Base-by-base conservation (phyloP, 2,113 vertebrate species). In the Seriola rivoliana region DNA sequence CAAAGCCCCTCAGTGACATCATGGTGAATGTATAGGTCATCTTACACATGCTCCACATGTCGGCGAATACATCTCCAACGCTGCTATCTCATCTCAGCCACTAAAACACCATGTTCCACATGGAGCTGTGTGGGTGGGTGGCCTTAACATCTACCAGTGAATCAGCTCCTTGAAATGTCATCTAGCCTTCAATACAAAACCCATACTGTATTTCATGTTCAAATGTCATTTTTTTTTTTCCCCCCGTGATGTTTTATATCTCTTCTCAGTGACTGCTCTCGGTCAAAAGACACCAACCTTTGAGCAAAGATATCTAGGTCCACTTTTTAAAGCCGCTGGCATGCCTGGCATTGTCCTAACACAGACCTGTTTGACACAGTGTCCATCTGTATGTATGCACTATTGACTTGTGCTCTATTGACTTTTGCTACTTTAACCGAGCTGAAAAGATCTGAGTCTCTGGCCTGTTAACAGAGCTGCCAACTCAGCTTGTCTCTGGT, bases 161-260 rank as follows among this genome's bases (percentile, higher is more conserved):
- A 89, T 93, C 93, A 91, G 86, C 89, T 84, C 75, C 84, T 91
- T 91, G 87, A 93, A 94, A 94, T 94, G 92, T 94, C 93, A 94
- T 88, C 86, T 69, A 79, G 68, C 84, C 75, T 87, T 91, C 81
- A 73, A 72, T 89, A 88, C 64, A 80, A 86, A 91, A 84, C 81
- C 68, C 57, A 66, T 88, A 80, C 84, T 76, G 85, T 87, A 91
- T 92, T 91, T 93, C 88, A 85, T 93, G 89, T 91, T 85, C 88
- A 93, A 92, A 94, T 92, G 88, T 93, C 93, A 92, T 17, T 73
- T 84, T 74, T 63, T n/a, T 78, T 87, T 72, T 78, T 74, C 73
- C 71, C 57, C 57, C 65, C 64, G 78, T 88, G 75, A 81, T 82
- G 81, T 86, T 84, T 85, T 52, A 71, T 71, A 60, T 79, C 64